These are phyloP conservation scores for Leucoraja ocellata DNA, from an alignment of 2,797 vertebrate species.

Conservation along the genomic window DNA sequence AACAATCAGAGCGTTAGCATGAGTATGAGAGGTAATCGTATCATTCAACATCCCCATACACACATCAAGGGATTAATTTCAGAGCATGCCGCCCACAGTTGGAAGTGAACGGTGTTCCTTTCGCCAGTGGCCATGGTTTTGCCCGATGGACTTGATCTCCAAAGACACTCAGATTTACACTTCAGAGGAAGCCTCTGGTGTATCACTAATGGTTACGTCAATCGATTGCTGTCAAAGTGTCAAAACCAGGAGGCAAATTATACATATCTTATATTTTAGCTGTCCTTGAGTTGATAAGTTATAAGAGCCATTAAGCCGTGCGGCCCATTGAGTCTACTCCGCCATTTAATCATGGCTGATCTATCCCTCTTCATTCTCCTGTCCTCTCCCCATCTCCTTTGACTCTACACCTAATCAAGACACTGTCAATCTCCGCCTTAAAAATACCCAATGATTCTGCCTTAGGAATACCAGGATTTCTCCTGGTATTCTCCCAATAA, in stretches of 20 bases:
- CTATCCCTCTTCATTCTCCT: too few relatives aligned
- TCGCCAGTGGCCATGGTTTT: neutral
- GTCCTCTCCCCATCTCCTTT: too few relatives aligned
- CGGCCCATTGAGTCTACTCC: too few relatives aligned
- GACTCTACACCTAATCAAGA: too few relatives aligned
- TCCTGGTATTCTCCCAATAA: too few relatives aligned
- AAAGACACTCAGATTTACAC: neutral
- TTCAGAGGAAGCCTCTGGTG: neutral
- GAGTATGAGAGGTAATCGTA: neutral
- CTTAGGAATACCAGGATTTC: too few relatives aligned
- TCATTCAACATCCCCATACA: neutral
- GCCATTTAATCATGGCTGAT: too few relatives aligned
- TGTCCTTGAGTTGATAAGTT: neutral
- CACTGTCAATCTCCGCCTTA: too few relatives aligned
- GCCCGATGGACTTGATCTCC: neutral
- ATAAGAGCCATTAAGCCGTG: too few relatives aligned
- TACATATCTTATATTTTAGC: too few relatives aligned
- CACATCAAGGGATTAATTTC: neutral
- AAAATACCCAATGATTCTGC: too few relatives aligned
- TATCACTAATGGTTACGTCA: neutral
- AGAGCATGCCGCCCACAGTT: neutral
- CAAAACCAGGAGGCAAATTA: neutral
- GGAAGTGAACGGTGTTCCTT: neutral
- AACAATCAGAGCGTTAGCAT: neutral
- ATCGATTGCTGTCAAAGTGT: neutral